Evolutionary conservation across 2,797 vertebrate genomes (phyloP).

Genomic region (Sternotherus odoratus): DNA sequence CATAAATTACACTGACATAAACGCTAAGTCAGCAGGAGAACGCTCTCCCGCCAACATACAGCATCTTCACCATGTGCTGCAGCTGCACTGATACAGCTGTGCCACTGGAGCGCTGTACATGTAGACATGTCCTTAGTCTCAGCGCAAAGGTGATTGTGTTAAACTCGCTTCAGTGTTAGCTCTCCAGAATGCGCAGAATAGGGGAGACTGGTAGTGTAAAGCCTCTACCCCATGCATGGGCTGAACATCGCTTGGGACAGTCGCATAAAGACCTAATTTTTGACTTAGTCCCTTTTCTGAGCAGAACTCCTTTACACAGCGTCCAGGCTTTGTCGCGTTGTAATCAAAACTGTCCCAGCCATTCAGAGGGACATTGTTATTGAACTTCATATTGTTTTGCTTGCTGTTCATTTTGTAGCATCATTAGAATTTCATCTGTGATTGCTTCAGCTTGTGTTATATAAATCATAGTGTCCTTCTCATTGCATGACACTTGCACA

Average conservation of each 20-base stretch:
- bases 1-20: too few species aligned
- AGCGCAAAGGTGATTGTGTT: neutral
- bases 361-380: neutral
- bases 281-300: neutral
- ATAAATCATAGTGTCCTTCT: neutral
- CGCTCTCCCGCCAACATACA: too few species aligned
- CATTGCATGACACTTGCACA: neutral
- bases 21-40: too few species aligned
- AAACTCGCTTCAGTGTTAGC: neutral
- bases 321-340: neutral
- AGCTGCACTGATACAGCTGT: too few species aligned
- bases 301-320: neutral
- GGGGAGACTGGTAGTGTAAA: neutral
- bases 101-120: too few species aligned
- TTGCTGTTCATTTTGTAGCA: neutral
- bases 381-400: neutral
- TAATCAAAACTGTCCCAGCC: neutral
- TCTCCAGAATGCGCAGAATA: neutral
- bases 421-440: neutral
- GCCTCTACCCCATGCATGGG: neutral
- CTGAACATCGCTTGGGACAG: neutral
- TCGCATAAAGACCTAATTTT: neutral
- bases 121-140: neutral
- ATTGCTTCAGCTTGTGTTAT: neutral
- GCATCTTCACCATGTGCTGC: too few species aligned